Base-by-base conservation (phyloP, 2,797 vertebrate genomes). In the Gallinago stenura region DNA sequence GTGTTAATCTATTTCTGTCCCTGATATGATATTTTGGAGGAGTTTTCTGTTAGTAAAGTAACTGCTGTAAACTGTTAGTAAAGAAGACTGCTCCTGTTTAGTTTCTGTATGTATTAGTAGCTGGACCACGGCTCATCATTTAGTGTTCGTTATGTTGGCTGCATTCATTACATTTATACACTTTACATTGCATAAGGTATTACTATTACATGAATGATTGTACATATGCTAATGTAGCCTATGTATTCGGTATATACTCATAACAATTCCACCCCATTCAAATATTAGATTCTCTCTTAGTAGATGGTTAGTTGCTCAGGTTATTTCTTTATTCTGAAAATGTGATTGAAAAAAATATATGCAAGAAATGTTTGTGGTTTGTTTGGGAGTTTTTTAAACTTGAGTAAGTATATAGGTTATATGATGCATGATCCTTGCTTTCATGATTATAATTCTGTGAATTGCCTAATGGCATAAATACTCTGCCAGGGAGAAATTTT, bases 361-460 rank as follows among this genome's bases (percentile, higher is more conserved):
- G 7, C 45, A 72, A 78, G 21, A 89, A 81, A 48, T 65, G 12
- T 75, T 85, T 88, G n/a, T 86, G 31, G 22, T 46, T 89, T 93
- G 37, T 72, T 93, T 83, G 57, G 22, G 37, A 88, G 12, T 28
- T 82, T 58, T 78, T 35, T 76, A 66, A 72, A 80, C 45, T 72
- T 58, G 61, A 54, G 71, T 64, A 78, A 75, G 24, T 87, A 48
- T 26, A 3, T 54, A 62, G 43, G 41, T 85, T 92, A 33, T 48
- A n/a, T 57, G 45, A 57, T 72, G 62, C 28, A 50, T 0, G 4
- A 70, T 80, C 60, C 41, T 90, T 93, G 20, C 15, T 93, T 93
- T 89, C 57, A 61, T 87, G 50, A 79, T 79, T 92, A 39, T 51
- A 75, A 72, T 71, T 94, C 58, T 66, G 43, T 83, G 58, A 94